These are phyloP conservation scores for Meriones psammophilus DNA, from an alignment of 2,797 vertebrate species.

Conservation along the genomic window DNA sequence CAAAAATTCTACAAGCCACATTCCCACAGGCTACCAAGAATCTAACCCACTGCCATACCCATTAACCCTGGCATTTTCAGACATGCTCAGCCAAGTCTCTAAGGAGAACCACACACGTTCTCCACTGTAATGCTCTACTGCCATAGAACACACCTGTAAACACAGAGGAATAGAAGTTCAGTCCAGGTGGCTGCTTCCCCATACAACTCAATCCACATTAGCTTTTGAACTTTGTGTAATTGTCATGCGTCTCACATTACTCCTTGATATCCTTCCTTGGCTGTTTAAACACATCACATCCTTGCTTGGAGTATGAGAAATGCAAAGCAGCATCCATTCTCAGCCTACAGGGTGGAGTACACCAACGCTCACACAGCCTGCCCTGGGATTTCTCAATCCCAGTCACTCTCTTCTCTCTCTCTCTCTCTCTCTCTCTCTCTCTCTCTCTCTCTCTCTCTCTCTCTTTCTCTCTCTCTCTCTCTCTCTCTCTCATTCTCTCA, in stretches of 20 bases:
- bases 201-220: neutral
- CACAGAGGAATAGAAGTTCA: neutral
- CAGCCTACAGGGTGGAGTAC: neutral
- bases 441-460: no score
- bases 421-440: no score
- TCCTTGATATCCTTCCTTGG: neutral
- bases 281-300: conserved; percentile 38
- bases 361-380: neutral
- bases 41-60: neutral
- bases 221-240: conserved; percentile 18
- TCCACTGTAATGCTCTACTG: neutral
- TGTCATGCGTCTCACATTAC: neutral
- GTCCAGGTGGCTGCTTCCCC: neutral
- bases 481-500: no score
- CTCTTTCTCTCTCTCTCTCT: no score
- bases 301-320: neutral
- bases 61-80: neutral
- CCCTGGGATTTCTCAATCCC: neutral
- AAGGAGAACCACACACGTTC: fast-evolving
- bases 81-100: neutral
- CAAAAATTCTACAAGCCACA: conserved; percentile 2
- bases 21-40: neutral
- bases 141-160: neutral
- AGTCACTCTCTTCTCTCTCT: neutral
- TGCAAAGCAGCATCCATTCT: neutral